Conservation (phyloP, 2,113 vertebrate genomes). For the Paraplagusia blochii region DNA sequence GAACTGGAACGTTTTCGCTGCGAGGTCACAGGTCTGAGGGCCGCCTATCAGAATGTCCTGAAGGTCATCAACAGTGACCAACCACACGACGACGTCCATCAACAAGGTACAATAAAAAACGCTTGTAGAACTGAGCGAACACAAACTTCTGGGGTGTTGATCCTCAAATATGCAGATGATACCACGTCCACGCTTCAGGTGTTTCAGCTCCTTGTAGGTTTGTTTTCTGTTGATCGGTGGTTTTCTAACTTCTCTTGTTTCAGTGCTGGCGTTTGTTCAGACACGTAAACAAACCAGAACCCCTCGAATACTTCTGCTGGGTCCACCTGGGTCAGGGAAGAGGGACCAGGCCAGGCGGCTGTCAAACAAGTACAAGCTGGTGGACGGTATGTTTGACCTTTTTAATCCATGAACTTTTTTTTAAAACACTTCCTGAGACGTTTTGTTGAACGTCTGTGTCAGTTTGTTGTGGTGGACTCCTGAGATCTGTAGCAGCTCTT, state of each 20-base stretch:
- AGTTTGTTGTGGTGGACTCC: conserved; percentile 85
- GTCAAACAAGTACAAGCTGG: conserved; percentile 82
- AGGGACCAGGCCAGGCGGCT: conserved; percentile 85
- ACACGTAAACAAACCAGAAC: conserved; percentile 75
- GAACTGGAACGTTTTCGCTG: conserved; percentile 75
- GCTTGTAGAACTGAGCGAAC: no score
- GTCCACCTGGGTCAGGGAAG: conserved; percentile 87
- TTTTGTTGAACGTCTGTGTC: conserved; percentile 1
- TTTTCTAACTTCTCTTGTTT: not conserved
- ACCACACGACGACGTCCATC: conserved; percentile 81
- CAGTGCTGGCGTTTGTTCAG: conserved; percentile 80
- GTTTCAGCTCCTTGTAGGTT: not conserved
- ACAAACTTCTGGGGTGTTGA: no score
- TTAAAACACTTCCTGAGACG: no score
- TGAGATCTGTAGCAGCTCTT: conserved; percentile 83
- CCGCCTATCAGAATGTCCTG: conserved; percentile 73
- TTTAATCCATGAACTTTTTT: not conserved
- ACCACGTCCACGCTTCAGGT: no score
- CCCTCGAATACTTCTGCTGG: conserved; percentile 83
- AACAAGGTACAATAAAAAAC: conserved; percentile 74
- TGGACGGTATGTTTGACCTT: conserved; percentile 76
- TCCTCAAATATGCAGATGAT: no score
- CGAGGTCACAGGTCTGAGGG: conserved; percentile 73
- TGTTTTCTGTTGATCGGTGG: not conserved
- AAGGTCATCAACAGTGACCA: conserved; percentile 84